Evolutionary conservation across 1,140 invertebrate species (phyloP), one percentile per base, ranked within the genome.

Genomic region (Ostrea denselamellosa): DNA sequence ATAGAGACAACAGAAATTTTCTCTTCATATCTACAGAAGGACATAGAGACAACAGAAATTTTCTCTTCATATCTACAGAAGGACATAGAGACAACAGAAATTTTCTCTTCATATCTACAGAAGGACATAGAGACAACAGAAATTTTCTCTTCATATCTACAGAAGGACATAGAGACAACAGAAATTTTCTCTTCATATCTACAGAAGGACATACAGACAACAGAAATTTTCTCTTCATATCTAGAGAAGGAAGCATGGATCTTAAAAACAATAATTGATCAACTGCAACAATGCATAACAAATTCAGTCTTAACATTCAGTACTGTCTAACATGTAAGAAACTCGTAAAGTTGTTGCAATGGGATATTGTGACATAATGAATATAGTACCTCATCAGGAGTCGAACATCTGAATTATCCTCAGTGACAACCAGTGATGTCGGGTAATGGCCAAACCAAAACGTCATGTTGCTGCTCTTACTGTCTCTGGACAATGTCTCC

Each of bases 401-500:
- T 68, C 91, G 87, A 53, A 94, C 82, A 58, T 96, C 95, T 87
- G 95, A 95, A 14, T 88, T 88, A 85, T 96, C 94, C 25, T 97
- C 95, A 0, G 96, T 95, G 22, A 97, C 94, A 90, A 99, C 98
- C 90, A 97, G 97, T 8, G 98, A 98, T 2, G 98, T 98, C 17
- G 98, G 98, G 95, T 98, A 99, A 94, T 99, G 98, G 34, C 98
- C 98, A 96, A 98, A 99, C 96, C 97, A 97, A 88, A 98, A 95
- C 19, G 97, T 97, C 54, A 94, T 90, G 90, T 95, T 95, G 90
- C 96, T 96, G 56, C 86, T 82, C 5, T 88, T 65, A 3, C 96
- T 95, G 86, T 96, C 92, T 65, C 96, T 92, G 25, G 85, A 86
- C 5, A 88, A 52, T 19, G 54, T 52, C 77, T 86, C 8, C 34